A percentile compares a stretch with the other conserved stretches of the same genome.
Evolutionary conservation across 2,888 invertebrate species (phyloP).

Genomic region (Tetrapedia diversipes): DNA sequence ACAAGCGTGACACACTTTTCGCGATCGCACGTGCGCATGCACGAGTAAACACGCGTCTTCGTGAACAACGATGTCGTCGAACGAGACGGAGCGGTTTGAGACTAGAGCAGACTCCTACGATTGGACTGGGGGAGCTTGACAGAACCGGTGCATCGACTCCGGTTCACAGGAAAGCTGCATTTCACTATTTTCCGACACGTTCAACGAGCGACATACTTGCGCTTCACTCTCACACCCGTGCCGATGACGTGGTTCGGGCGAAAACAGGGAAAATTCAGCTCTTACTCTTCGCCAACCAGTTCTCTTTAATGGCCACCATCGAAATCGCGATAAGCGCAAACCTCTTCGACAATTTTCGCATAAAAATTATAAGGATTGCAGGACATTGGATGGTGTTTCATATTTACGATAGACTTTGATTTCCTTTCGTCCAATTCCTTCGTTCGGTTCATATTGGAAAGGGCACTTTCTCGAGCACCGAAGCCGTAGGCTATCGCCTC

Average conservation of each 20-base stretch:
- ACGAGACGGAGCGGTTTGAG: constrained; percentile 18
- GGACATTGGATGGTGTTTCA: neutral
- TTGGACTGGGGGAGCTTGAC: neutral
- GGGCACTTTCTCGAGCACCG: constrained; percentile 36
- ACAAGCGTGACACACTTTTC: constrained; percentile 74
- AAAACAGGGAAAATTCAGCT: constrained; percentile 70
- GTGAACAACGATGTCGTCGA: constrained; percentile 10
- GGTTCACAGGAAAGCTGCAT: constrained; percentile 55
- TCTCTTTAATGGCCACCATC: constrained; percentile 37
- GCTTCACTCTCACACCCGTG: constrained; percentile 65
- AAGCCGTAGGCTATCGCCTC: neutral
- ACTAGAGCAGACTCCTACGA: neutral
- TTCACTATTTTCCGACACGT: constrained; percentile 75
- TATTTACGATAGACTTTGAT: constrained; percentile 3
- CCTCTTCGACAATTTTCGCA: constrained; percentile 3
- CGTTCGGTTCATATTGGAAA: constrained; percentile 4
- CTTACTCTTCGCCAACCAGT: constrained; percentile 64
- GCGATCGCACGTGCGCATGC: constrained; percentile 40
- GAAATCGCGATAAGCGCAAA: constrained; percentile 5
- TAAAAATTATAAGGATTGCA: neutral
- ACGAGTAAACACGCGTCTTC: constrained; percentile 24
- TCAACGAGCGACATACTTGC: constrained; percentile 63
- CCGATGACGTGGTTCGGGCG: constrained; percentile 40
- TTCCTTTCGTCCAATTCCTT: constrained; percentile 15
- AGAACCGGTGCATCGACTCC: constrained; percentile 16